A percentile compares a stretch with the other conserved stretches of the same genome.
phyloP scores from a whole-genome alignment of 2,888 invertebrate genomes.

The Brenthis ino region DNA sequence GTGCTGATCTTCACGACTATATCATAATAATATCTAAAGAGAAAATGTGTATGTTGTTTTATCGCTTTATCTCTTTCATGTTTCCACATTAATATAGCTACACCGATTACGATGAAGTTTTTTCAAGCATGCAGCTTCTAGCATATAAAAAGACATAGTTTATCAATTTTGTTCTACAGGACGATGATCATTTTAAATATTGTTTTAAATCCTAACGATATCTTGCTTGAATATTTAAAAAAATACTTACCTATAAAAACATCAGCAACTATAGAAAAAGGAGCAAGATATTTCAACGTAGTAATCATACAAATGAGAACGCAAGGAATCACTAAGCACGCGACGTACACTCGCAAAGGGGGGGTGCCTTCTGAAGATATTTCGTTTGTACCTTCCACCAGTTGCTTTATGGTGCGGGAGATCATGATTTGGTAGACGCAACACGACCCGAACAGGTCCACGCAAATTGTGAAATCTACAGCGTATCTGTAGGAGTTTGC shows the following conservation, averaged over 20 bases:
- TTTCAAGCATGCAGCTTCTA: no score
- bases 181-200: no score
- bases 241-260: conserved; percentile 50
- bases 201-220: no score
- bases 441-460: conserved; percentile 55
- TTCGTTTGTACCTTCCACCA: conserved; percentile 45
- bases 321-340: conserved; percentile 50
- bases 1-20: no score
- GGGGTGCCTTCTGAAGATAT: conserved; percentile 38
- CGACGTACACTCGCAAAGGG: conserved; percentile 46
- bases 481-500: conserved; percentile 42
- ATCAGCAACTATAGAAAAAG: conserved; percentile 57
- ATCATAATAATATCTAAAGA: no score
- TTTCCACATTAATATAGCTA: no score
- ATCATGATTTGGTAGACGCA: conserved; percentile 55
- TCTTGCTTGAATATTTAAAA: background rate
- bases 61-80: no score
- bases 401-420: conserved; percentile 49
- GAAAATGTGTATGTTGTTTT: no score
- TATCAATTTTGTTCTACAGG: no score
- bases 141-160: no score
- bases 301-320: conserved; percentile 56
- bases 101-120: no score
- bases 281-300: conserved; percentile 55
- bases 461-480: conserved; percentile 49